These are phyloP conservation scores for Trachelus tabidus DNA, from an alignment of 2,888 invertebrate species.

Conservation along the genomic window DNA sequence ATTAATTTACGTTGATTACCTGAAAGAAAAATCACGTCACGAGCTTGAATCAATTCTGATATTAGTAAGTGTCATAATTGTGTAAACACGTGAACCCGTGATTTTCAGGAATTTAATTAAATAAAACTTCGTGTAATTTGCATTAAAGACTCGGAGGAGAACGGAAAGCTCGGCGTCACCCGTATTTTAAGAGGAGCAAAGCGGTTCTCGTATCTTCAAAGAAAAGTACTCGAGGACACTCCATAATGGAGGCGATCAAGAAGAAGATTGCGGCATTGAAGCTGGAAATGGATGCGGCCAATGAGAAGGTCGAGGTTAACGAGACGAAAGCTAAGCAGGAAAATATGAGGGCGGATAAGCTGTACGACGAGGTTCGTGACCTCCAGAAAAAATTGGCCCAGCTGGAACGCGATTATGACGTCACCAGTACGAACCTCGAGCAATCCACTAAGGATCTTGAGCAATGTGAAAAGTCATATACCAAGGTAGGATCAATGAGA, in stretches of 20 bases:
- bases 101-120: background rate
- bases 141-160: background rate
- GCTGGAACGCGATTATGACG: slow-evolving; percentile 90
- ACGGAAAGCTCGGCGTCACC: background rate
- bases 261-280: slow-evolving; percentile 82
- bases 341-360: slow-evolving; percentile 66
- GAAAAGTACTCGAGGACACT: background rate
- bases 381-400: slow-evolving; percentile 95
- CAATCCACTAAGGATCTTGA: slow-evolving; percentile 93
- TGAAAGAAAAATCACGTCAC: background rate
- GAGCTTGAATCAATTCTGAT: background rate
- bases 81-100: background rate
- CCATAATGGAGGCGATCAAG: slow-evolving; percentile 79
- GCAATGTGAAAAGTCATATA: slow-evolving; percentile 90
- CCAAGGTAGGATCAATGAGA: slow-evolving; percentile 72
- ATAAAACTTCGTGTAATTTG: background rate
- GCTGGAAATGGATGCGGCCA: slow-evolving; percentile 78
- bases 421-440: slow-evolving; percentile 88
- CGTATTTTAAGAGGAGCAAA: background rate
- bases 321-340: slow-evolving; percentile 73
- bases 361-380: slow-evolving; percentile 93
- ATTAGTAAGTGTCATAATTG: background rate
- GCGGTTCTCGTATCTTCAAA: background rate
- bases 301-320: slow-evolving; percentile 74
- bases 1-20: background rate